These are phyloP conservation scores for Meghimatium bilineatum DNA, from an alignment of 2,888 invertebrate genomes.

Conservation along the genomic window DNA sequence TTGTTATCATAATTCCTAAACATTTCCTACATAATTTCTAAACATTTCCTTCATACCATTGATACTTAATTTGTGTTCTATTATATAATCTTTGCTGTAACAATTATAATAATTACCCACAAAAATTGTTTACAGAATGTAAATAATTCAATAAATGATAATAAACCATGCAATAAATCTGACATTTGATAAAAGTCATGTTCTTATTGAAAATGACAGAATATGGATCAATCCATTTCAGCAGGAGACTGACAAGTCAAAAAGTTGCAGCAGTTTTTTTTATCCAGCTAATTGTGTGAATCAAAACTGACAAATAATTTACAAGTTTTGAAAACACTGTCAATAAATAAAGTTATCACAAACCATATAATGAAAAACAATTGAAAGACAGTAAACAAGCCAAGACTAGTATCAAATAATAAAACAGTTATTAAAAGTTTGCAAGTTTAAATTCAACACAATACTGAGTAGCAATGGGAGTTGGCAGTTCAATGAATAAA, in stretches of 20 bases:
- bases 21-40: too few species aligned
- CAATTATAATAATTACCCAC: too few species aligned
- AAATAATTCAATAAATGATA: too few species aligned
- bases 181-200: too few species aligned
- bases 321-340: not conserved
- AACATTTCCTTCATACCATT: too few species aligned
- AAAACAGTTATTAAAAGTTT: not conserved
- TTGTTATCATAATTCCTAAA: too few species aligned
- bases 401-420: not conserved
- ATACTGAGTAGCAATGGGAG: not conserved
- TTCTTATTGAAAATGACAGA: not conserved
- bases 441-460: not conserved
- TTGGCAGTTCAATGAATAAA: not conserved
- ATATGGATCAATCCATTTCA: not conserved
- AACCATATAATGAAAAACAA: not conserved
- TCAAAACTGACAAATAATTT: not conserved
- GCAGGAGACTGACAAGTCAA: not conserved
- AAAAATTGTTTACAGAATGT: too few species aligned
- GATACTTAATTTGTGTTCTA: too few species aligned
- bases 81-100: too few species aligned
- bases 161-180: too few species aligned
- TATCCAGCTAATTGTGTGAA: not conserved
- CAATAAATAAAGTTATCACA: not conserved
- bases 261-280: not conserved
- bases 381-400: conserved; percentile 24